A percentile compares a stretch with the other conserved stretches of the same genome.
Conservation (phyloP, 2,113 vertebrate species). For the Sceloporus tristichus region DNA sequence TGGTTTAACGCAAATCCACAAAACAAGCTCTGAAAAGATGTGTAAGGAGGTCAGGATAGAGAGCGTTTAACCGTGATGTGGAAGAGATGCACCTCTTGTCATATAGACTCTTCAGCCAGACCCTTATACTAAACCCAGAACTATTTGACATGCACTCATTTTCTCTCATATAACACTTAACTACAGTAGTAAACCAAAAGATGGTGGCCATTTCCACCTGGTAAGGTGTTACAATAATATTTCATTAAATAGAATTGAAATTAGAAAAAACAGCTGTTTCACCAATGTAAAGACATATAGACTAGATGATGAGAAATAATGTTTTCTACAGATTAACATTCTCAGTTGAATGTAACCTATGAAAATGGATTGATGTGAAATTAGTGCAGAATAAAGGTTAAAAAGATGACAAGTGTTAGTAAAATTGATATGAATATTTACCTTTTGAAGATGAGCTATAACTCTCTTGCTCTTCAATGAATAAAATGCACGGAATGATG, state of each 20-base stretch:
- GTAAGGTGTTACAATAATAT: background rate
- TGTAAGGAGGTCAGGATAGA: background rate
- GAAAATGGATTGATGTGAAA: slow-evolving; percentile 37
- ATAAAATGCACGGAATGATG: slow-evolving; percentile 89
- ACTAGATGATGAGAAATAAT: slow-evolving; percentile 22
- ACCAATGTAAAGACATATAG: slow-evolving; percentile 14
- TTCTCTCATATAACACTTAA: background rate
- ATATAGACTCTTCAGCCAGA: background rate
- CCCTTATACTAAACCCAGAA: background rate
- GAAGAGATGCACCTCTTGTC: background rate
- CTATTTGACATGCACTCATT: background rate
- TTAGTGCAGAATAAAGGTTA: slow-evolving; percentile 53
- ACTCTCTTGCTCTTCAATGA: slow-evolving; percentile 89
- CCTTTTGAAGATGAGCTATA: slow-evolving; percentile 84
- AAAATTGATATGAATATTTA: slow-evolving; percentile 82
- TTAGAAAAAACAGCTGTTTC: background rate
- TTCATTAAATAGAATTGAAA: slow-evolving; percentile 13
- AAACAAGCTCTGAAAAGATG: background rate
- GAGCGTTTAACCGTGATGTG: background rate
- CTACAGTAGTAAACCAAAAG: background rate
- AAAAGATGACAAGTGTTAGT: slow-evolving; percentile 70
- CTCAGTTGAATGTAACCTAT: slow-evolving; percentile 37
- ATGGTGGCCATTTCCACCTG: background rate
- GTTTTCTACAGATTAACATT: background rate
- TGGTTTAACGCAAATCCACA: background rate